These are phyloP conservation scores for Drosophila chauvacae DNA, from an alignment of 1,140 invertebrate genomes.

Conservation along the genomic window DNA sequence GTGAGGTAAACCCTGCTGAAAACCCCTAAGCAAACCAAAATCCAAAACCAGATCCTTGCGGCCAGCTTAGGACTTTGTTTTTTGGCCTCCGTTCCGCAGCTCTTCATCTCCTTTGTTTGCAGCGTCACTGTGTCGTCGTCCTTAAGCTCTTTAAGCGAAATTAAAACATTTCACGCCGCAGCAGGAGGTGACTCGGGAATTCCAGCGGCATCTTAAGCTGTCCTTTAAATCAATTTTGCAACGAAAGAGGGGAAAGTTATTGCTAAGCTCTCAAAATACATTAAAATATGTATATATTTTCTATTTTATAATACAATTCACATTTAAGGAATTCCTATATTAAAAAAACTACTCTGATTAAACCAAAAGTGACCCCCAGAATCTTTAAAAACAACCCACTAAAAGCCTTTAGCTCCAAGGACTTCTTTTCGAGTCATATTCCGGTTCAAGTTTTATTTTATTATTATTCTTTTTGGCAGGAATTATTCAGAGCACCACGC, in stretches of 20 bases:
- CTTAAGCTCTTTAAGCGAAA: conserved; percentile 77
- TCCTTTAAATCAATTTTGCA: conserved; percentile 11
- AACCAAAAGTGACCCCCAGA: not conserved
- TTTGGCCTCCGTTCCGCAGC: conserved; percentile 24
- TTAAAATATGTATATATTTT: too few species aligned
- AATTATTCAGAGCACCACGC: conserved; percentile 52
- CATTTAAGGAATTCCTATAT: not conserved
- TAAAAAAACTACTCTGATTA: not conserved
- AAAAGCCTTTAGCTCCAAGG: not conserved
- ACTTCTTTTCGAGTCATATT: not conserved
- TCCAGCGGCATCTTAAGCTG: not conserved
- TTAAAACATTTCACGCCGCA: conserved; percentile 71
- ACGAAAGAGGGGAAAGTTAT: not conserved
- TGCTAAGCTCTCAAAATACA: not conserved
- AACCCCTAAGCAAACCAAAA: conserved; percentile 37
- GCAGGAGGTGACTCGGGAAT: conserved; percentile 32
- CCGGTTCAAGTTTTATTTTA: not conserved
- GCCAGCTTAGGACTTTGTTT: conserved; percentile 60
- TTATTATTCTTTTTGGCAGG: not conserved
- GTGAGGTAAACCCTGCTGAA: conserved; percentile 38
- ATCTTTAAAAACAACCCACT: not conserved
- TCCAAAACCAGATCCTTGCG: conserved; percentile 45
- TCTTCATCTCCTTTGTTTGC: conserved; percentile 51
- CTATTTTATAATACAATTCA: too few species aligned
- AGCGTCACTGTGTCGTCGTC: conserved; percentile 51